Conservation (phyloP, 2,113 vertebrate genomes). For the Rhinichthys klamathensis region DNA sequence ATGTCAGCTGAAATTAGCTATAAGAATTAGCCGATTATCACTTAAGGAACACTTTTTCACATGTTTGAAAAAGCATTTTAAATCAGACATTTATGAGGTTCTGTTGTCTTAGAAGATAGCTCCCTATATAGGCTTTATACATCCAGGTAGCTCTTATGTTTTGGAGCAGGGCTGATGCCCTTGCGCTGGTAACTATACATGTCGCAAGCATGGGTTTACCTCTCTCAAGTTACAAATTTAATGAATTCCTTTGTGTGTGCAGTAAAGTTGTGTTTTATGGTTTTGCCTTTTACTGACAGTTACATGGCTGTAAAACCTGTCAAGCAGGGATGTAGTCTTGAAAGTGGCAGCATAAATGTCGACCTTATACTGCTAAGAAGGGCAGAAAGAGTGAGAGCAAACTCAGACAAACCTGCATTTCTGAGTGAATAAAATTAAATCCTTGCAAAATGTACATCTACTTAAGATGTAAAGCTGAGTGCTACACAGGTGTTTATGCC, state of each 20-base stretch:
- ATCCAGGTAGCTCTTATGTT: not conserved
- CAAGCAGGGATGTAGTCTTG: not conserved
- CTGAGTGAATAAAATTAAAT: not conserved
- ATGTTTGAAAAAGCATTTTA: not conserved
- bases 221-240: not conserved
- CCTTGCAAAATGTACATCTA: not conserved
- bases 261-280: conserved; percentile 13
- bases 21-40: not conserved
- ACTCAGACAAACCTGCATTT: not conserved
- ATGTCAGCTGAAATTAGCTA: not conserved
- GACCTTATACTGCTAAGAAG: not conserved
- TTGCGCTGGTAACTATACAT: not conserved
- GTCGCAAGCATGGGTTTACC: not conserved
- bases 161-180: not conserved
- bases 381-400: not conserved
- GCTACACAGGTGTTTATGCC: not conserved
- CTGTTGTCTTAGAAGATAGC: not conserved
- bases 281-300: conserved; percentile 13
- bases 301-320: conserved; percentile 13
- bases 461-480: not conserved
- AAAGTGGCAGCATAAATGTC: conserved; percentile 4
- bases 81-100: not conserved
- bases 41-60: not conserved
- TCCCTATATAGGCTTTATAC: not conserved
- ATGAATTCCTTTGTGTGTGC: not conserved